Percentiles rank a stretch among this genome's conserved stretches.
phyloP scores from a whole-genome alignment of 2,113 vertebrate species.

The Ailurus styani region DNA sequence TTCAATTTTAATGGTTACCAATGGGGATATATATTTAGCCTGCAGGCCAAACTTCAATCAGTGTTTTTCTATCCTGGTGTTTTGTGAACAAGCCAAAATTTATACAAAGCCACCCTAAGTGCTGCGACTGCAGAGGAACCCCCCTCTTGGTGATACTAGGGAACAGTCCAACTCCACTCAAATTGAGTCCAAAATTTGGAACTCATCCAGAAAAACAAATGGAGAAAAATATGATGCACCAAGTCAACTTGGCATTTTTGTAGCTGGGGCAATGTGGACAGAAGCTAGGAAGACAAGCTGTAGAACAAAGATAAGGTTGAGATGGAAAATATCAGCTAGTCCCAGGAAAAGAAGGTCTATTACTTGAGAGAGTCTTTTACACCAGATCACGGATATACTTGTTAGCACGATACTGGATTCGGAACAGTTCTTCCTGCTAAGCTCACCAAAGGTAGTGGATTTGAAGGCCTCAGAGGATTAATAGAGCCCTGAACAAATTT shows the following conservation, averaged over 20 bases:
- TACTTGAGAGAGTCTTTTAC: neutral
- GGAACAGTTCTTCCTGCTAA: neutral
- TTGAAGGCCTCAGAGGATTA: slow-evolving; percentile 12
- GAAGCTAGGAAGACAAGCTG: slow-evolving; percentile 39
- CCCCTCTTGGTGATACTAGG: neutral
- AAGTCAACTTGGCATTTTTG: neutral
- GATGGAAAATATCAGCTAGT: neutral
- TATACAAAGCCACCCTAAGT: slow-evolving; percentile 47
- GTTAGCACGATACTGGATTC: neutral
- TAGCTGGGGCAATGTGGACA: neutral
- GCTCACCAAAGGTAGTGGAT: neutral
- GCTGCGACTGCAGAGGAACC: slow-evolving; percentile 31
- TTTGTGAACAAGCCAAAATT: slow-evolving; percentile 45
- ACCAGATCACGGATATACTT: slow-evolving; percentile 19
- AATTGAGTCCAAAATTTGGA: neutral
- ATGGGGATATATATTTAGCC: neutral
- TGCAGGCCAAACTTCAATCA: neutral
- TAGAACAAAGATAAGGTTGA: neutral
- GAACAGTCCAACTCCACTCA: neutral
- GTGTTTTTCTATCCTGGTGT: slow-evolving; percentile 49
- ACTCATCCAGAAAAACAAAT: slow-evolving; percentile 13
- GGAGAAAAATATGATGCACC: neutral
- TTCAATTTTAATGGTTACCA: slow-evolving; percentile 34
- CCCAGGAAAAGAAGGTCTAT: rapidly evolving
- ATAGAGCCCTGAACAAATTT: neutral